Percentiles rank a stretch among this genome's conserved stretches.
Evolutionary conservation across 2,888 invertebrate genomes (phyloP).

Genomic region (Napeogenes sylphis): DNA sequence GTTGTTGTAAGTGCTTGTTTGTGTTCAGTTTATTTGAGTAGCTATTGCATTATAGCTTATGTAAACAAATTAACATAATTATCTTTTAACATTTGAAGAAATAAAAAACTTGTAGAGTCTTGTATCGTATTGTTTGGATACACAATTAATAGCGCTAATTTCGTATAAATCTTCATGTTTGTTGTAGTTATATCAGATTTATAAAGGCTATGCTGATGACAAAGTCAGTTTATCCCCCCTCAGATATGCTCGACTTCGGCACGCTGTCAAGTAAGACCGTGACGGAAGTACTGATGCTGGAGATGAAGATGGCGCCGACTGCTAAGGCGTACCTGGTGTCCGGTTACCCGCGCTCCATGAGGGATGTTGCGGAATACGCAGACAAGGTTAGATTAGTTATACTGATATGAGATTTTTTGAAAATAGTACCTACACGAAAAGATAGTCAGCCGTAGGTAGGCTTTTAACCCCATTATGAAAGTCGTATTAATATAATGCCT

Average conservation of each 20-base stretch:
- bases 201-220: conserved; percentile 1
- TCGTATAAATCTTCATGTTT: background rate
- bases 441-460: too few species aligned
- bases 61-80: background rate
- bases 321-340: conserved; percentile 92
- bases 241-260: conserved; percentile 93
- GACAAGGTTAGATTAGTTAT: conserved; percentile 83
- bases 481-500: too few species aligned
- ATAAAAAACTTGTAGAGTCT: too few species aligned
- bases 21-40: background rate
- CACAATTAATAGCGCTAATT: too few species aligned
- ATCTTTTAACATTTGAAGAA: too few species aligned
- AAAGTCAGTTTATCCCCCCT: background rate
- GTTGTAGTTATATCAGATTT: background rate
- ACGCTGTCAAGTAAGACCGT: conserved; percentile 91
- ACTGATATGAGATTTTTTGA: background rate
- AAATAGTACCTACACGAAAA: too few species aligned
- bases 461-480: too few species aligned
- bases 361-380: conserved; percentile 93
- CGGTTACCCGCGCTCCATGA: conserved; percentile 93
- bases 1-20: background rate
- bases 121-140: too few species aligned
- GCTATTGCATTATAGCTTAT: background rate
- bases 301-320: conserved; percentile 94
- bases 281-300: conserved; percentile 92